Conservation (phyloP, 2,113 vertebrate species). For the Grammomys surdaster region DNA sequence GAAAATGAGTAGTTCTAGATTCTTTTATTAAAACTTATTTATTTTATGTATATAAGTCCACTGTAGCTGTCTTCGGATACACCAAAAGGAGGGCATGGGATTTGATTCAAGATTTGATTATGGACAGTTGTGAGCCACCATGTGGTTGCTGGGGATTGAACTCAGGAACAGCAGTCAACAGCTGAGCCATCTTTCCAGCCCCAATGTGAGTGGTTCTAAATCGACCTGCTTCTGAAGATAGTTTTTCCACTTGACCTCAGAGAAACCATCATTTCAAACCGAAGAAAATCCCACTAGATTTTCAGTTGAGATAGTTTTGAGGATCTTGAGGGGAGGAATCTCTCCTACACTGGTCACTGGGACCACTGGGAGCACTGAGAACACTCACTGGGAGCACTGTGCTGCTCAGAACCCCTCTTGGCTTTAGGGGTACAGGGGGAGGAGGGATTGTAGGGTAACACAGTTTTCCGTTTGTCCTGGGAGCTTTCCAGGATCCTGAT, state of each 20-base stretch:
- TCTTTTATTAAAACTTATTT: no score
- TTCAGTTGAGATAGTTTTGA: not conserved
- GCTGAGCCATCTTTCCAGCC: no score
- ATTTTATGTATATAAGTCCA: no score
- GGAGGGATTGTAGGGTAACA: not conserved
- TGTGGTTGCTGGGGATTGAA: no score
- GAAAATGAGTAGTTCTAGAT: not conserved
- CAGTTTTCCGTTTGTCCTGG: conserved; percentile 65
- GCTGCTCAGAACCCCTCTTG: not conserved
- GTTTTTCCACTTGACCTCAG: not conserved
- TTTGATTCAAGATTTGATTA: no score
- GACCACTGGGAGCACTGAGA: no score
- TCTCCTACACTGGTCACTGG: conserved; percentile 27
- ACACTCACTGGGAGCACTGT: not conserved
- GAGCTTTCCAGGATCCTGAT: conserved; percentile 66
- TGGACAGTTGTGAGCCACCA: no score
- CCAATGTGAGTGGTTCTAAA: not conserved
- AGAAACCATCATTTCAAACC: conserved; percentile 40
- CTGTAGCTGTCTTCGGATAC: no score
- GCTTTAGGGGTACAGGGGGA: not conserved
- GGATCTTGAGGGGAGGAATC: not conserved
- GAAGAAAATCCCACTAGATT: not conserved
- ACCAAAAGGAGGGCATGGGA: no score
- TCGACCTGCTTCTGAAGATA: not conserved
- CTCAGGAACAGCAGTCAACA: no score